Evolutionary conservation across 2,888 invertebrate species (phyloP).

Genomic region (Apocheima hispidaria): DNA sequence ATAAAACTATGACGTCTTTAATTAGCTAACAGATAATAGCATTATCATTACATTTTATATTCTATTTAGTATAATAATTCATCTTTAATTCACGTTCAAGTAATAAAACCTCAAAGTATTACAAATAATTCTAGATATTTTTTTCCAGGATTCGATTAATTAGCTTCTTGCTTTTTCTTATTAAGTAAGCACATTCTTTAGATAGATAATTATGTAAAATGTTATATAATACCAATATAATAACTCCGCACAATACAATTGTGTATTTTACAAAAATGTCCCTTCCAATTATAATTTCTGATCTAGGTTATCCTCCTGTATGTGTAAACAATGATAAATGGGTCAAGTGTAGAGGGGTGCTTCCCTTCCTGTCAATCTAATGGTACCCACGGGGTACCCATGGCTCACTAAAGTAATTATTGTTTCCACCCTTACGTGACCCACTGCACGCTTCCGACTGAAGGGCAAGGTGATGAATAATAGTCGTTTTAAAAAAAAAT

Average conservation of each 20-base stretch:
- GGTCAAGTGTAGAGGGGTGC: slow-evolving; percentile 65
- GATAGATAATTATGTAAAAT: too few species aligned
- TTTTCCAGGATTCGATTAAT: not conserved
- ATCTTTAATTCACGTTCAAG: too few species aligned
- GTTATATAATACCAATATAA: not conserved
- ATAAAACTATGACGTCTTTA: not conserved
- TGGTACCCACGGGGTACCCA: slow-evolving; percentile 4
- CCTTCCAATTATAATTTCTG: not conserved
- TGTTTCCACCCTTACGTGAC: slow-evolving; percentile 11
- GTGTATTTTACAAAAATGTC: not conserved
- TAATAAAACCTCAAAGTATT: too few species aligned
- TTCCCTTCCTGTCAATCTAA: slow-evolving; percentile 33
- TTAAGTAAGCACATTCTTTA: too few species aligned
- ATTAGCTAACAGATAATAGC: not conserved
- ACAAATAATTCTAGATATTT: too few species aligned
- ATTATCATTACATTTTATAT: not conserved
- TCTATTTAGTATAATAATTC: not conserved
- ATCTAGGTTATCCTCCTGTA: slow-evolving; percentile 18
- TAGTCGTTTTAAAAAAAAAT: not conserved
- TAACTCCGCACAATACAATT: too few species aligned
- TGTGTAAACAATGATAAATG: slow-evolving; percentile 61
- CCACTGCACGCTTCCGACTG: not conserved
- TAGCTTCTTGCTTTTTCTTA: too few species aligned
- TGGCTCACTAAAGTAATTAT: slow-evolving; percentile 28
- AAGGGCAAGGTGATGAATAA: slow-evolving; percentile 13